Evolutionary conservation across 1,140 invertebrate genomes (phyloP).

Genomic region (Ceratosolen solmsi): DNA sequence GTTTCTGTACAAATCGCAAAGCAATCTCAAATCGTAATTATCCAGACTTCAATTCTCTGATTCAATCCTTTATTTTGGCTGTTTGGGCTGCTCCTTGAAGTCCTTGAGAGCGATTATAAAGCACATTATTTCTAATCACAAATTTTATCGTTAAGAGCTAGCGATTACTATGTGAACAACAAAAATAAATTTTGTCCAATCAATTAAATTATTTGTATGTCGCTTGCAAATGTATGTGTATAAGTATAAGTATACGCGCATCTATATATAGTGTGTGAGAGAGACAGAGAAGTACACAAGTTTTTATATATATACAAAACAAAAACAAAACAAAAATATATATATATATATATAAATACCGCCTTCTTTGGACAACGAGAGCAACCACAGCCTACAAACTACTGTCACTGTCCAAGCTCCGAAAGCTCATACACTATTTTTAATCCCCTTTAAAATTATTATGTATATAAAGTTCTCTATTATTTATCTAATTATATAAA

Average conservation of each 20-base stretch:
- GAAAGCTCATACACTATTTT: conserved; percentile 46
- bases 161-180: not conserved
- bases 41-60: conserved; percentile 7
- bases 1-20: conserved; percentile 51
- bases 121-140: conserved; percentile 15
- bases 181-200: conserved; percentile 23
- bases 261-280: not conserved
- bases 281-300: conserved; percentile 3
- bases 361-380: conserved; percentile 50
- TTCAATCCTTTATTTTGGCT: conserved; percentile 25
- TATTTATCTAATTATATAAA: conserved; percentile 32
- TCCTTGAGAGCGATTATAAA: conserved; percentile 24
- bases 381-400: conserved; percentile 46
- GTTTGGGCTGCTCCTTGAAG: conserved; percentile 23
- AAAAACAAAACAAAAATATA: no score
- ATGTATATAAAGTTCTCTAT: conserved; percentile 49
- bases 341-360: conserved; percentile 25
- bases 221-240: not conserved
- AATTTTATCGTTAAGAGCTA: not conserved
- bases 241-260: not conserved
- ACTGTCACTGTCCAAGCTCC: conserved; percentile 48
- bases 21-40: conserved; percentile 16
- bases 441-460: conserved; percentile 46
- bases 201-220: conserved; percentile 2
- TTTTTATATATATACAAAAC: conserved; percentile 47